Conservation (phyloP, 1,140 invertebrate species). For the Papilio helenus region DNA sequence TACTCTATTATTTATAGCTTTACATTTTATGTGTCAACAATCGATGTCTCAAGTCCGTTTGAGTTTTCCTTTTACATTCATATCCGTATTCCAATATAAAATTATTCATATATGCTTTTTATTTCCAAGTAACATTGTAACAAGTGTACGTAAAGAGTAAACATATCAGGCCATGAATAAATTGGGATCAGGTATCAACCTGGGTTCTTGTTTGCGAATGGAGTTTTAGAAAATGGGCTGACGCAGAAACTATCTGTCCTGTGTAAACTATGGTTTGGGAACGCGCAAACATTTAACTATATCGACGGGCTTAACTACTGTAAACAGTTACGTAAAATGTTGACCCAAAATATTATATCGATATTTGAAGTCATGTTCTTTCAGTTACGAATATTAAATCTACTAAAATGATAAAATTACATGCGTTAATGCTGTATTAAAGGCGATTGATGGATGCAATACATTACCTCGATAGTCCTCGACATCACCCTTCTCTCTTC, state of each 20-base stretch:
- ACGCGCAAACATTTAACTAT: constrained; percentile 7
- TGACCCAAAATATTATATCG: neutral
- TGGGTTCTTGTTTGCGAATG: constrained; percentile 7
- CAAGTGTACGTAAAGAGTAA: neutral
- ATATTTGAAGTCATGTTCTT: neutral
- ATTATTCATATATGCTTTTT: no score
- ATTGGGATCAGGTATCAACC: constrained; percentile 9
- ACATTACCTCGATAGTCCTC: neutral
- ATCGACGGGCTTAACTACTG: neutral
- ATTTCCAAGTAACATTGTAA: no score
- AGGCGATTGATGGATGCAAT: no score
- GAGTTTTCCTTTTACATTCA: no score
- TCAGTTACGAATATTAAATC: neutral
- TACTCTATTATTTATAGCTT: no score
- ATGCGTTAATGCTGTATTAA: neutral
- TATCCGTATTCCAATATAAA: no score
- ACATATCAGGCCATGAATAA: constrained; percentile 2
- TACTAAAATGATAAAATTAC: neutral
- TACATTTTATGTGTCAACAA: no score
- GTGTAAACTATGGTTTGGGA: constrained; percentile 10
- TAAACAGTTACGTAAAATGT: constrained; percentile 21
- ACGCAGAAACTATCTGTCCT: constrained; percentile 22
- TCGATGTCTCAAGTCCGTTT: no score
- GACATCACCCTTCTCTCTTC: no score
- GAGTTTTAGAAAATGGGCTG: constrained; percentile 8